A percentile compares a stretch with the other conserved stretches of the same genome.
phyloP scores from a whole-genome alignment of 2,797 vertebrate species.

The Hypotaenidia okinawae region DNA sequence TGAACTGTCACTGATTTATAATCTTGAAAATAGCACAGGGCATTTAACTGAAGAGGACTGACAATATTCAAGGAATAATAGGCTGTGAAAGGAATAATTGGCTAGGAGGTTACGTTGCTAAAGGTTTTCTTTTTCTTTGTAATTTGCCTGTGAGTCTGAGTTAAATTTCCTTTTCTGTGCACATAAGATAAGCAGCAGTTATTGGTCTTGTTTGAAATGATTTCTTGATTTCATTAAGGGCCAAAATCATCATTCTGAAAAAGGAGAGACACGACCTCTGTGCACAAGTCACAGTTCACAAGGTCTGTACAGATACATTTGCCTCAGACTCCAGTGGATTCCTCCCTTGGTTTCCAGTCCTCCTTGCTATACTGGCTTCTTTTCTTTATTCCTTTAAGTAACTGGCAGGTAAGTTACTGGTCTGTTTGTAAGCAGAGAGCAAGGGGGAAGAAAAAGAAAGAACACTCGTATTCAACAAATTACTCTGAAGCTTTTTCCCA shows the following conservation, averaged over 20 bases:
- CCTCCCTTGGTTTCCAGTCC: not conserved
- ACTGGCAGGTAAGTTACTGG: not conserved
- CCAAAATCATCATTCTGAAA: not conserved
- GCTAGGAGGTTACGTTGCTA: conserved; percentile 4
- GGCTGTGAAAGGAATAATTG: not conserved
- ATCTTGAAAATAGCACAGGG: conserved; percentile 8
- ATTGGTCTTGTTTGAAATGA: not conserved
- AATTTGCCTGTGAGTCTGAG: conserved; percentile 13
- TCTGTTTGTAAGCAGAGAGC: not conserved
- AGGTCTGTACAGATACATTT: not conserved
- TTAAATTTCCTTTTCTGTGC: conserved; percentile 17
- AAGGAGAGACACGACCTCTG: not conserved
- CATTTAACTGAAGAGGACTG: conserved; percentile 21
- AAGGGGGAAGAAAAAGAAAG: not conserved
- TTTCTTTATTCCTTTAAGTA: not conserved
- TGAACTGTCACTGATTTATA: conserved; percentile 11
- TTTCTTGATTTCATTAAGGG: conserved; percentile 8
- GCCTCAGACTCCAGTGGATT: not conserved
- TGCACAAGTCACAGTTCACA: not conserved
- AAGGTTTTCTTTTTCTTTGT: not conserved
- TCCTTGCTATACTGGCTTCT: not conserved
- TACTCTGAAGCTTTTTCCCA: not conserved
- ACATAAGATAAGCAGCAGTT: conserved; percentile 14
- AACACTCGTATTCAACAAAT: not conserved
- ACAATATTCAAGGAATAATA: not conserved